Base-by-base conservation (phyloP, 1,140 invertebrate species). In the Drosophila tsacasi region DNA sequence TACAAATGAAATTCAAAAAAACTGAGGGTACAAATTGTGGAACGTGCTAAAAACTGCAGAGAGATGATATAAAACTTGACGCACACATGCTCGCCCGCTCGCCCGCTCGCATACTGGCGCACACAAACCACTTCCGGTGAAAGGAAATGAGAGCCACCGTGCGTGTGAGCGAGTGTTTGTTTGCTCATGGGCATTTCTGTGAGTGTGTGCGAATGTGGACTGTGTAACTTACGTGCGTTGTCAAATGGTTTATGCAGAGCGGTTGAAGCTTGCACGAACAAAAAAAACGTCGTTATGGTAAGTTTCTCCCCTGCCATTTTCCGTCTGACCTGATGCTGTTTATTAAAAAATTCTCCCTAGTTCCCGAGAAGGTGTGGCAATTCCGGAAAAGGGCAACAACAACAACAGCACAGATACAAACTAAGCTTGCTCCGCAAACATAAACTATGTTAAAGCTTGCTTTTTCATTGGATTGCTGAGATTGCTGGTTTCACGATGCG, bases 1-100 rank as follows among this genome's bases (percentile, higher is more conserved):
- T 69, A 68, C 78, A 86, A 81, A 75, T 81, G 62, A 78, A 89
- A 89, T 89, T 81, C 77, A 83, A 83, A 89, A 84, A 60, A 89
- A 81, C 65, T 76, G 69, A 72, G 77, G 44, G 47, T 74, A 78
- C 65, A 81, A 89, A 78, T 80, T 75, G 76, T 65, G 30, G 21
- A 86, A 83, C 80, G 77, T 89, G 77, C 65, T 50, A 62, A 78
- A 77, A 81, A 59, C 46, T 74, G 54, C 54, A 68, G 73, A 76
- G 50, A 40, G n/a, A 81, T 74, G 72, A 81, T 78, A 69, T 78
- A 89, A 62, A 83, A 64, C 76, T 65, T 69, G 75, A 32, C 50
- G 55, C 72, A 59, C 74, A 39, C 25, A 67, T 15, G 9, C 52
- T 23, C 19, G 2, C 7, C 30, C 2, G 52, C 8, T 55, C 2